These are phyloP conservation scores for Pyralis farinalis DNA, from an alignment of 2,888 invertebrate genomes.

Conservation along the genomic window DNA sequence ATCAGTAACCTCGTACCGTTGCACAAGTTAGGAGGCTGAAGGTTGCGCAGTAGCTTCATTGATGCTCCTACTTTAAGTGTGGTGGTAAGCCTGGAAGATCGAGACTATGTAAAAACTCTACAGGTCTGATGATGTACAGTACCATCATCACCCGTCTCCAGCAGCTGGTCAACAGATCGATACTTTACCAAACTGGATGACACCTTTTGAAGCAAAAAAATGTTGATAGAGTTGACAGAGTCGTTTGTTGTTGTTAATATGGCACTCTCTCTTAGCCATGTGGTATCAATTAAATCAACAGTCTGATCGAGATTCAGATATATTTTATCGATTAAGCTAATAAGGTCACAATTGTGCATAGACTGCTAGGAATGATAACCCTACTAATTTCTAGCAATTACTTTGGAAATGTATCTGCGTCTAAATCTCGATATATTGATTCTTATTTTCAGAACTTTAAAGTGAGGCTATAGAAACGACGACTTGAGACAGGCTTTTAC, in stretches of 20 bases:
- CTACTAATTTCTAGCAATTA: constrained; percentile 17
- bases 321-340: not conserved
- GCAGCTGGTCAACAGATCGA: not conserved
- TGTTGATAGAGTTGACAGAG: not conserved
- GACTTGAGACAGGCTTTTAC: constrained; percentile 18
- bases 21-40: constrained; percentile 1
- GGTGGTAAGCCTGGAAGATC: constrained; percentile 17
- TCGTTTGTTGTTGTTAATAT: not conserved
- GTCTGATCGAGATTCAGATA: not conserved
- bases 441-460: constrained; percentile 8
- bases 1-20: constrained; percentile 2
- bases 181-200: not conserved
- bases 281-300: not conserved
- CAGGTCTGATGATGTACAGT: not conserved
- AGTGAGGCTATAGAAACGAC: constrained; percentile 14
- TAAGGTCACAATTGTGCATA: not conserved
- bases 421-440: constrained; percentile 13
- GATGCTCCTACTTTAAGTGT: constrained; percentile 39
- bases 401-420: constrained; percentile 15
- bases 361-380: not conserved
- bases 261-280: not conserved
- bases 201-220: not conserved
- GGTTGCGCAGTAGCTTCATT: not conserved
- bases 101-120: not conserved
- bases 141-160: not conserved